Conservation (phyloP, 2,888 invertebrate species). For the Lasioglossum leucozonium region DNA sequence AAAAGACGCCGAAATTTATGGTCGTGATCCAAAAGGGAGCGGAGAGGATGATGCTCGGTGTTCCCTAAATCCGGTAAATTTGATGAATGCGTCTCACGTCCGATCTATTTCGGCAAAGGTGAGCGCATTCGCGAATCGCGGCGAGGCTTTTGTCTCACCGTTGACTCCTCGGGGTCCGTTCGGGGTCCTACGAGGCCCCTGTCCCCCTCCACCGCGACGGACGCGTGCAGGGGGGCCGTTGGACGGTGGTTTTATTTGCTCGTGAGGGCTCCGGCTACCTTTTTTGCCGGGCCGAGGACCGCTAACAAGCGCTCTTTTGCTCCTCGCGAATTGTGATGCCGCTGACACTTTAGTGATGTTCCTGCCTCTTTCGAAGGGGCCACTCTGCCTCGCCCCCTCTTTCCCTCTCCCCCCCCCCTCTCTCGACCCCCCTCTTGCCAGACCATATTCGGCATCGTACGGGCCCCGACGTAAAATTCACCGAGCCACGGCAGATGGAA, state of each 20-base stretch:
- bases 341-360: constrained; percentile 85
- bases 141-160: constrained; percentile 43
- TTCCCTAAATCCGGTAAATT: constrained; percentile 14
- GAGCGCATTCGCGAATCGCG: constrained; percentile 26
- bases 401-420: constrained; percentile 20
- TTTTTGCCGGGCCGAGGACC: constrained; percentile 79
- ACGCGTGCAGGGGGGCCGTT: constrained; percentile 62
- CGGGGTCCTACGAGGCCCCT: not conserved
- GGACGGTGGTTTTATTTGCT: constrained; percentile 68
- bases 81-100: constrained; percentile 10
- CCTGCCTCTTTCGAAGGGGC: constrained; percentile 73
- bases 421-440: constrained; percentile 30
- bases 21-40: not conserved
- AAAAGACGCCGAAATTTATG: not conserved
- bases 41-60: not conserved
- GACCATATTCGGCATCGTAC: constrained; percentile 68
- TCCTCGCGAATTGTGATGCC: constrained; percentile 84
- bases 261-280: constrained; percentile 62
- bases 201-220: constrained; percentile 48
- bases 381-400: constrained; percentile 32
- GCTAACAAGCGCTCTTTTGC: constrained; percentile 83
- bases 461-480: constrained; percentile 66
- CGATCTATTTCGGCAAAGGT: constrained; percentile 40
- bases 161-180: constrained; percentile 4
- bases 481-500: constrained; percentile 44